Percentiles rank a stretch among this genome's conserved stretches.
phyloP scores from a whole-genome alignment of 2,797 vertebrate species.

The Sylvilagus floridanus region DNA sequence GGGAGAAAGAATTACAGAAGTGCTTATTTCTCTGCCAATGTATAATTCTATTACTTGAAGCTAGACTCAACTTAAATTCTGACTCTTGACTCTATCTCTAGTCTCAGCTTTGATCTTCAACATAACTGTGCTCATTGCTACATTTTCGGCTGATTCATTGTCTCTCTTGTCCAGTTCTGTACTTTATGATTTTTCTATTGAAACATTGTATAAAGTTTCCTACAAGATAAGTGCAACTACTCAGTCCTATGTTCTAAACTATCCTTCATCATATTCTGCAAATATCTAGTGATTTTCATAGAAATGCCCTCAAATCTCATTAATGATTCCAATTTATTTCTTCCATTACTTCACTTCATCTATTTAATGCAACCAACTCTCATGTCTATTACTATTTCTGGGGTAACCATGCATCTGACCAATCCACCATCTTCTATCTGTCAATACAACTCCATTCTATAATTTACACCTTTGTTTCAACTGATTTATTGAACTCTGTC shows the following conservation, averaged over 20 bases:
- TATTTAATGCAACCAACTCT: not conserved
- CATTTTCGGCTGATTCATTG: not conserved
- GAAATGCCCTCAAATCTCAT: not conserved
- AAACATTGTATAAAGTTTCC: not conserved
- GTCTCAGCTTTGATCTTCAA: not conserved
- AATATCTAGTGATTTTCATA: not conserved
- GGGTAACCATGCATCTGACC: not conserved
- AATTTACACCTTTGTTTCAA: not conserved
- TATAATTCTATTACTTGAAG: not conserved
- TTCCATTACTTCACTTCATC: not conserved
- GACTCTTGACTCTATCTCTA: not conserved
- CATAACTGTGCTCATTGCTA: not conserved
- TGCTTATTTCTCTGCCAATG: not conserved
- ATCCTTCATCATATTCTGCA: not conserved
- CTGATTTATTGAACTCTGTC: conserved; percentile 10
- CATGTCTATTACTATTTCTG: not conserved
- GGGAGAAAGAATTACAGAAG: not conserved
- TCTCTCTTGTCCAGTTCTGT: not conserved
- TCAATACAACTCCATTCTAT: conserved; percentile 5
- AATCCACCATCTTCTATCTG: not conserved
- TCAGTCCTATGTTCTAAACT: not conserved
- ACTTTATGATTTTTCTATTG: not conserved
- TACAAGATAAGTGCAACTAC: not conserved
- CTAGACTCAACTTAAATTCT: not conserved
- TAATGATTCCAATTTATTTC: not conserved